These are phyloP conservation scores for Gymnoscopelus braueri DNA, from an alignment of 2,797 vertebrate species.

Conservation along the genomic window DNA sequence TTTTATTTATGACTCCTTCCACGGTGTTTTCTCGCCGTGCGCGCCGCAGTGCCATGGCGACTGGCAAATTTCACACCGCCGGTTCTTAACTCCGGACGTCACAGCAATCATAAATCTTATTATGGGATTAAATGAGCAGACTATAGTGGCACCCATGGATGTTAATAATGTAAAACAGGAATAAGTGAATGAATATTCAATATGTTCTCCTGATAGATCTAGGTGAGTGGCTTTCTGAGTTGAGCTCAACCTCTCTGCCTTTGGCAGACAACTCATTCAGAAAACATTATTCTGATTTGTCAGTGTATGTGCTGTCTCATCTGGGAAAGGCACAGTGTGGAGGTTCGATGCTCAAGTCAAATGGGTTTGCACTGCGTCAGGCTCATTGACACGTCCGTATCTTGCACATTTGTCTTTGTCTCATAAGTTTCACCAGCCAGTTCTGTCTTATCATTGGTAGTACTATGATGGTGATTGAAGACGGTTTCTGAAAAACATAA, in stretches of 20 bases:
- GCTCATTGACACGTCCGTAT: slow-evolving; percentile 4
- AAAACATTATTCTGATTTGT: slow-evolving; percentile 41
- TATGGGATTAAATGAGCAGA: slow-evolving; percentile 51
- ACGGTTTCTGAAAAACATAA: not conserved
- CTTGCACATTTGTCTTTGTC: not conserved
- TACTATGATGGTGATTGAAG: not conserved
- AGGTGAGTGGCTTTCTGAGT: slow-evolving; percentile 48
- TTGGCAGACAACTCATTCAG: slow-evolving; percentile 38
- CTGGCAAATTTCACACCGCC: slow-evolving; percentile 21
- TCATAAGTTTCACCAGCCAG: slow-evolving; percentile 5
- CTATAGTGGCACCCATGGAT: slow-evolving; percentile 18
- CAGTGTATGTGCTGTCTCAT: slow-evolving; percentile 21
- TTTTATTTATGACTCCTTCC: slow-evolving; percentile 68
- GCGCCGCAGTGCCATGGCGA: slow-evolving; percentile 37
- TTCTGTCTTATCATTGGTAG: too few relatives aligned
- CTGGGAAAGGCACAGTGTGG: slow-evolving; percentile 38
- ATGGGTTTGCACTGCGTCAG: slow-evolving; percentile 9
- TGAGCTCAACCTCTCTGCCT: slow-evolving; percentile 30
- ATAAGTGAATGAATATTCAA: slow-evolving; percentile 69
- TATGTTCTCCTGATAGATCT: slow-evolving; percentile 51
- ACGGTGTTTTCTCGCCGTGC: slow-evolving; percentile 38
- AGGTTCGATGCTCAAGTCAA: slow-evolving; percentile 23
- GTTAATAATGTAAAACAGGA: slow-evolving; percentile 71
- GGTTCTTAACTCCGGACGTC: slow-evolving; percentile 42
- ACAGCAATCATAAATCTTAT: slow-evolving; percentile 60